Evolutionary conservation across 2,888 invertebrate genomes (phyloP).

Genomic region (Elegia similella): DNA sequence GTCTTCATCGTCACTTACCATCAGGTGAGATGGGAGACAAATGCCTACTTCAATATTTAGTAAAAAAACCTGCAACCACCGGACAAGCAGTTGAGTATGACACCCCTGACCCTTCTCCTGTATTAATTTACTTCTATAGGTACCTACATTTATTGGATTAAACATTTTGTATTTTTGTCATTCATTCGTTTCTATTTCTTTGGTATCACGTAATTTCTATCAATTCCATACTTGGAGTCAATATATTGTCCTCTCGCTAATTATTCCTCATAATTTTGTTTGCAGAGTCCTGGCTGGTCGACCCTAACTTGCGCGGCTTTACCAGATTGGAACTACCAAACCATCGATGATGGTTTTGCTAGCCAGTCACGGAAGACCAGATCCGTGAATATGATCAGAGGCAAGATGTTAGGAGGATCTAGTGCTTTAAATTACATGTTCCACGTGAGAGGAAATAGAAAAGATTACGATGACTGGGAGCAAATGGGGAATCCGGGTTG

Average conservation of each 20-base stretch:
- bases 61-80: no score
- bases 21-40: no score
- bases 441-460: conserved; percentile 83
- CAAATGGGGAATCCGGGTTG: conserved; percentile 78
- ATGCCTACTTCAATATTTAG: no score
- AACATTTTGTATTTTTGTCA: no score
- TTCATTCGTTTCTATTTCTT: no score
- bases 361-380: conserved; percentile 42
- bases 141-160: no score
- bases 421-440: conserved; percentile 85
- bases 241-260: conserved; percentile 29
- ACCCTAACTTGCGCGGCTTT: conserved; percentile 35
- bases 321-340: conserved; percentile 49
- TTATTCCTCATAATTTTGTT: conserved; percentile 24
- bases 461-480: conserved; percentile 81
- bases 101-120: no score
- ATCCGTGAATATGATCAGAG: conserved; percentile 73
- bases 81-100: no score
- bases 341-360: conserved; percentile 44
- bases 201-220: no score
- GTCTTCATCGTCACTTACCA: no score
- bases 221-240: no score
- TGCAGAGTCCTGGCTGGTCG: conserved; percentile 50
- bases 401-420: conserved; percentile 85
- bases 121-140: no score